These are phyloP conservation scores for Cynodonichthys magdalenae DNA, from an alignment of 2,797 vertebrate species.

Conservation along the genomic window DNA sequence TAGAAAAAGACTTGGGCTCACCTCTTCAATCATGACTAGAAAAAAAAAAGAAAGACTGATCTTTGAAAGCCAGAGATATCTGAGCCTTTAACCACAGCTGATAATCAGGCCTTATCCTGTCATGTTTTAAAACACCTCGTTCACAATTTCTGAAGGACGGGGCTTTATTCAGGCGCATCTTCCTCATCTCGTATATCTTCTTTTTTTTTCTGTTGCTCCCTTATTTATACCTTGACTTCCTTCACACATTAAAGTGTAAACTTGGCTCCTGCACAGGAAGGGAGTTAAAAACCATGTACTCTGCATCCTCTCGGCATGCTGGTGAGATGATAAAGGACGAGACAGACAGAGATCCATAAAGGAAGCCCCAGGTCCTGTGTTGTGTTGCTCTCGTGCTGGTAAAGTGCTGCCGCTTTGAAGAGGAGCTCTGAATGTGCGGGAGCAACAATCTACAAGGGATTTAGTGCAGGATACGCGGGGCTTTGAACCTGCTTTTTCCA, in stretches of 20 bases:
- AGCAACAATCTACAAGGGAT: conserved; percentile 75
- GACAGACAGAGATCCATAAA: conserved; percentile 68
- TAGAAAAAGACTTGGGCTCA: conserved; percentile 36
- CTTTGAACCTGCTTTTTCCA: conserved; percentile 64
- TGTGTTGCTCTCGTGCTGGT: conserved; percentile 72
- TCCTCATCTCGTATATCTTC: conserved; percentile 66
- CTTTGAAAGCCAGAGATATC: conserved; percentile 72
- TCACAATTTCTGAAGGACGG: conserved; percentile 67
- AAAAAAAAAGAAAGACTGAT: conserved; percentile 47
- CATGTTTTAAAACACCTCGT: conserved; percentile 75
- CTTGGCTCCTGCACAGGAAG: conserved; percentile 67
- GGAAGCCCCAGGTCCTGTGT: conserved; percentile 70
- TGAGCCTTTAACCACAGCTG: conserved; percentile 53
- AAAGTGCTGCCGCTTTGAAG: conserved; percentile 67
- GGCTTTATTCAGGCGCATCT: conserved; percentile 64
- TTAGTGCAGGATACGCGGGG: conserved; percentile 66
- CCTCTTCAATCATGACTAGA: conserved; percentile 64
- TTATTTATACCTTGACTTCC: conserved; percentile 57
- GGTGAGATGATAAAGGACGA: conserved; percentile 73
- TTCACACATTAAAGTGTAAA: no score
- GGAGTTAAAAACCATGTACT: conserved; percentile 57
- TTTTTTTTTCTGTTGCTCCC: conserved; percentile 58
- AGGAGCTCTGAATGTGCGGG: conserved; percentile 68
- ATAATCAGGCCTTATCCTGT: conserved; percentile 75
- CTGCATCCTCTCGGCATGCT: conserved; percentile 67